Base-by-base conservation (phyloP, 2,888 invertebrate species). In the Cotesia congregata region DNA sequence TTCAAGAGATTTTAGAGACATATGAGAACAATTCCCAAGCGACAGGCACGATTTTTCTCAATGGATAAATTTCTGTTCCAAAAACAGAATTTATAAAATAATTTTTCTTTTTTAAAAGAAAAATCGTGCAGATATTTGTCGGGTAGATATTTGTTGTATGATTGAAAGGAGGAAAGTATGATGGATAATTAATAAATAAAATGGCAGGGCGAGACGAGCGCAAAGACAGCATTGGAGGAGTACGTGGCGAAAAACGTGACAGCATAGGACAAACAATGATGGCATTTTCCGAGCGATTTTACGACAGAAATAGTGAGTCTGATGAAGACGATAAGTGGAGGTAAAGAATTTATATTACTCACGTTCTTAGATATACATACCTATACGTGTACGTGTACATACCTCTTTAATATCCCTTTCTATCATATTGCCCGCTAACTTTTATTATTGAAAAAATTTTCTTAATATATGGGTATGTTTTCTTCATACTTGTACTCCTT, bases 301-400 rank as follows among this genome's bases (percentile, higher is more conserved):
- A 90, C 78, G 91, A 90, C 75, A 91, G 90, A 82, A 92, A 91
- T 86, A 92, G 92, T 77, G 92, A 93, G 78, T 93, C 93, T 40
- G 91, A 91, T 80, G 89, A 89, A 72, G 91, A 91, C 72, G 91
- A 91, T 75, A 90, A 90, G 80, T 87, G 85, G 84, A 87, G 87
- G 89, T 89, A 85, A 84, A 81, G 50, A 62, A 20, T 73, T 38
- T 72, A 15, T 61, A 30, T 38, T 41, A 61, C 62, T 20, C 69
- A 40, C 50, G n/a, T 20, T 61, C 15, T n/a, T 62, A 39, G 5
- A 60, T 62, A 38, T 61, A 30, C 30, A 30, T 30, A 30, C 30
- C 30, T 30, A 30, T 30, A 30, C 30, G 30, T 30, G 30, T 30
- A 30, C 30, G 30, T 30, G 30, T 30, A 30, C 30, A 30, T 30